Evolutionary conservation across 2,888 invertebrate genomes (phyloP).

Genomic region (Trisateles emortualis): DNA sequence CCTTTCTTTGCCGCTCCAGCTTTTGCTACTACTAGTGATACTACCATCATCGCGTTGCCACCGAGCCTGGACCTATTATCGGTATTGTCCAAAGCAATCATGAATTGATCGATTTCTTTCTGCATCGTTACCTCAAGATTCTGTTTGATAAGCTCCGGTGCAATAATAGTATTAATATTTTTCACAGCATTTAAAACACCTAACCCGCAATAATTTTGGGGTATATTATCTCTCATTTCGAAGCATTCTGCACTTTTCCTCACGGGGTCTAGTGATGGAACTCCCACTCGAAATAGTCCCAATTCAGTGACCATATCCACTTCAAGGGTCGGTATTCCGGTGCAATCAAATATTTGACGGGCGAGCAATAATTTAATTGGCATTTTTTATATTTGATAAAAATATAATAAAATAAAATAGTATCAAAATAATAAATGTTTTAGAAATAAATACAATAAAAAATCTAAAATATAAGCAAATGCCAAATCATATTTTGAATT

Average conservation of each 20-base stretch:
- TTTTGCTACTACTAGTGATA: constrained; percentile 98
- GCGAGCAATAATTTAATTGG: constrained; percentile 96
- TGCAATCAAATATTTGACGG: constrained; percentile 98
- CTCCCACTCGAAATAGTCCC: constrained; percentile 96
- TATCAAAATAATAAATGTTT: no score
- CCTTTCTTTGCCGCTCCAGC: constrained; percentile 99
- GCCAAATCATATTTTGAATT: background rate
- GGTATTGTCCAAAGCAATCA: constrained; percentile 97
- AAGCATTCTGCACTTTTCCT: constrained; percentile 98
- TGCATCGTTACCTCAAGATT: constrained; percentile 96
- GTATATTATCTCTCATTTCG: constrained; percentile 96
- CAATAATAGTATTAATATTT: constrained; percentile 94
- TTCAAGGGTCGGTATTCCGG: constrained; percentile 99
- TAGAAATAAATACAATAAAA: constrained; percentile 8
- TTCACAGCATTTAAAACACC: constrained; percentile 96
- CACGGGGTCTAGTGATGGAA: constrained; percentile 98
- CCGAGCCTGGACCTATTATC: constrained; percentile 98
- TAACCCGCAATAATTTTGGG: constrained; percentile 95
- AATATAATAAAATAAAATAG: constrained; percentile 9
- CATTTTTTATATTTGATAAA: constrained; percentile 83
- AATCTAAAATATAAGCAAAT: background rate
- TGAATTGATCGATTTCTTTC: constrained; percentile 94
- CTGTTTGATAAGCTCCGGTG: constrained; percentile 92
- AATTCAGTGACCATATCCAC: constrained; percentile 94
- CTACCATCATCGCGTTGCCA: constrained; percentile 98